phyloP scores from a whole-genome alignment of 2,113 vertebrate species.

The Aplodontia rufa region DNA sequence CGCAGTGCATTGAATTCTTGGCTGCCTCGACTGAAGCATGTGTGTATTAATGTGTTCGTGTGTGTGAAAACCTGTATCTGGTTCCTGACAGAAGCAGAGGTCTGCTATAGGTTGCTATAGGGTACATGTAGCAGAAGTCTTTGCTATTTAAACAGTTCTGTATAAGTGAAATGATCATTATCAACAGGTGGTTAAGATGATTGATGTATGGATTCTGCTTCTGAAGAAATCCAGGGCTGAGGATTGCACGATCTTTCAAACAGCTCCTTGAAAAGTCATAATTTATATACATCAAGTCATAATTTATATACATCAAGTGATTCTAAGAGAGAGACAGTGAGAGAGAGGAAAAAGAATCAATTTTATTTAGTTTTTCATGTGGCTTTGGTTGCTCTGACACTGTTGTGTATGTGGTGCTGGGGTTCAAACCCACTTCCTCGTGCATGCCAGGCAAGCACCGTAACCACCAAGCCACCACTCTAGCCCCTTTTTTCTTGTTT shows the following conservation, averaged over 20 bases:
- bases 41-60: background rate
- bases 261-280: background rate
- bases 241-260: background rate
- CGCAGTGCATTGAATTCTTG: background rate
- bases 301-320: conserved; percentile 25
- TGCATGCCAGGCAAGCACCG: no score
- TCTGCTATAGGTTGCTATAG: background rate
- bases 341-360: no score
- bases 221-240: background rate
- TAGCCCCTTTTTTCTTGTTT: conserved; percentile 33
- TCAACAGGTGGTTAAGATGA: background rate
- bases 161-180: background rate
- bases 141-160: background rate
- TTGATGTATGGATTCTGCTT: background rate
- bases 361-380: no score
- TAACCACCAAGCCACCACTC: no score
- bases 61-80: background rate
- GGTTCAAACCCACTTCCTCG: no score
- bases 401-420: no score
- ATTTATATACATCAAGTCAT: conserved; percentile 38
- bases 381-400: no score
- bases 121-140: background rate
- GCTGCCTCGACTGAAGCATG: background rate
- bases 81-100: background rate
- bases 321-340: no score